Evolutionary conservation across 2,113 vertebrate genomes (phyloP).

Genomic region (Agelaius phoeniceus): DNA sequence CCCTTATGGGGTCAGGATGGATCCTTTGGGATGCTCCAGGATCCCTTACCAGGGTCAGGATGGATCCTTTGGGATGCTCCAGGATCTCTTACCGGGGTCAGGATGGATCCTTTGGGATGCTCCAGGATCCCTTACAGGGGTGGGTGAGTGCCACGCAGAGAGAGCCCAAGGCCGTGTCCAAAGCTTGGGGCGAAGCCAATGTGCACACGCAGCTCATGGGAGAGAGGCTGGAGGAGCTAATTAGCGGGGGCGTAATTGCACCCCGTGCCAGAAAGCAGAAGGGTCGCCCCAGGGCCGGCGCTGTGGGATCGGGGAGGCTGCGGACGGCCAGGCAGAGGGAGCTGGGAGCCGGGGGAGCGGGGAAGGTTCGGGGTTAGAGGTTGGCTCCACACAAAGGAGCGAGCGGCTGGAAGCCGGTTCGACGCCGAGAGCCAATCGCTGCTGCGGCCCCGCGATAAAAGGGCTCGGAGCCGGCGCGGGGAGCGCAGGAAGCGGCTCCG

Average conservation of each 20-base stretch:
- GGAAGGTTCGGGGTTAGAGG: not conserved
- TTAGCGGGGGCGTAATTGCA: not conserved
- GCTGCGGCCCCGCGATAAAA: slow-evolving; percentile 41
- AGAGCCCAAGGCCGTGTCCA: not conserved
- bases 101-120: not conserved
- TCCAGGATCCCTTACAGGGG: not conserved
- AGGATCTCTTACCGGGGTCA: no score
- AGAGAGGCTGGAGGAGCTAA: not conserved
- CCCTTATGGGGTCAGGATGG: no score
- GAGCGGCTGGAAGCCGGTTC: not conserved
- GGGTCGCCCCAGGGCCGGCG: not conserved
- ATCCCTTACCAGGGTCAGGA: not conserved
- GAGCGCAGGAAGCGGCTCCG: slow-evolving; percentile 9
- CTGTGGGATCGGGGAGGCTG: not conserved
- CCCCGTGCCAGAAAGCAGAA: fast-evolving
- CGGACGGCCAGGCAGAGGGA: fast-evolving
- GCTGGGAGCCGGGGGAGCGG: not conserved
- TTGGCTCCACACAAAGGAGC: slow-evolving; percentile 57
- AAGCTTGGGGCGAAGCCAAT: not conserved
- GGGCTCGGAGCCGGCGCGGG: not conserved
- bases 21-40: not conserved
- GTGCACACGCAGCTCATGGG: not conserved
- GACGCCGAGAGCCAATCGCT: slow-evolving; percentile 36
- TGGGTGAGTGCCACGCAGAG: not conserved
- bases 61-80: no score